Conservation (phyloP, 2,113 vertebrate genomes). For the Esox niger region DNA sequence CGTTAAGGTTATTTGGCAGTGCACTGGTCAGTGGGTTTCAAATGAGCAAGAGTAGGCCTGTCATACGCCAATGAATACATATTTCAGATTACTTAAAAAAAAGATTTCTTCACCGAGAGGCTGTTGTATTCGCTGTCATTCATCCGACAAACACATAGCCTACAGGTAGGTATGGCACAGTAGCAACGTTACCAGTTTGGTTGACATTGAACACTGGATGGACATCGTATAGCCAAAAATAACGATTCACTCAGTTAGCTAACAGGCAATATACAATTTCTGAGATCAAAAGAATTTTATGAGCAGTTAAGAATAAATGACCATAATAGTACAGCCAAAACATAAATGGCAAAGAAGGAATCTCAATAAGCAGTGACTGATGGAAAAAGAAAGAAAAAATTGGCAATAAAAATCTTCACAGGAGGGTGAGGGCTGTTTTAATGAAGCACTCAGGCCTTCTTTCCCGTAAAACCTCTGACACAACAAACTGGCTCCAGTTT, state of each 20-base stretch:
- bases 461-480: slow-evolving; percentile 37
- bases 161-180: not conserved
- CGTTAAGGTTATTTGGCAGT: not conserved
- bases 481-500: slow-evolving; percentile 1
- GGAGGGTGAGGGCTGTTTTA: slow-evolving; percentile 14
- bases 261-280: not conserved
- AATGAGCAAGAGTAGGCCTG: not conserved
- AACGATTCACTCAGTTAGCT: not conserved
- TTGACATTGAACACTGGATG: not conserved
- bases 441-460: slow-evolving; percentile 12
- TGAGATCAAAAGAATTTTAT: not conserved
- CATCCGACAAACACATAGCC: too few species aligned
- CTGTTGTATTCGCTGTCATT: too few species aligned
- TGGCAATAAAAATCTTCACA: slow-evolving; percentile 15
- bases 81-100: not conserved
- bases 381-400: slow-evolving; percentile 37
- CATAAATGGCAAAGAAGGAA: slow-evolving; percentile 45
- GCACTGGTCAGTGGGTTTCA: not conserved
- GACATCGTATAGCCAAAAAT: not conserved
- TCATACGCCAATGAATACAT: not conserved
- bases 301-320: slow-evolving; percentile 49
- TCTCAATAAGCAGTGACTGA: slow-evolving; percentile 48
- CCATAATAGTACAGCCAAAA: slow-evolving; percentile 46
- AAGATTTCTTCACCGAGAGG: too few species aligned
- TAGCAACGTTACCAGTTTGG: not conserved